Base-by-base conservation (phyloP, 2,888 invertebrate species). In the Tipula unca region DNA sequence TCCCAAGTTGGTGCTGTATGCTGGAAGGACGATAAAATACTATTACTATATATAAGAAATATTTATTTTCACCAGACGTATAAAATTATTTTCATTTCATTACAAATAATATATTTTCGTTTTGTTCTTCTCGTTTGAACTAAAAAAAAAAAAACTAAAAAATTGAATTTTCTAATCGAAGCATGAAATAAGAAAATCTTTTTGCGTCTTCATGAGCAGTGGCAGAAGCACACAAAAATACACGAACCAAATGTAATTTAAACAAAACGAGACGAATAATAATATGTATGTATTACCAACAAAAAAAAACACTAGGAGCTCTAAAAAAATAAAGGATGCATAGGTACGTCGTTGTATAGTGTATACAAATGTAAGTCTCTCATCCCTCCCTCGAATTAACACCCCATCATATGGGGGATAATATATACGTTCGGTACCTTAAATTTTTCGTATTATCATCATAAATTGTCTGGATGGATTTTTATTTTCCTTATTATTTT, bases 401-500 rank as follows among this genome's bases (percentile, higher is more conserved):
- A 69, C 69, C 69, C 69, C 69, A 8, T 69, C 25, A 25, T 69
- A n/a, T n/a, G n/a, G 69, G 69, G 25, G 25, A 8, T n/a, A 54
- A 17, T 48, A 69, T 48, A 17, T 69, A 69, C 69, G 69, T 69
- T 69, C 69, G 69, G 69, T 69, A 69, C 69, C 69, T 69, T 69
- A 69, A 69, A 69, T 69, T 69, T 69, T 69, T 69, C 69, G 69
- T 69, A 69, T 69, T 69, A 69, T 69, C 69, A 69, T 69, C 69
- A 69, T 69, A 69, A 69, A 69, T 69, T 69, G 69, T 69, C 69
- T 69, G 69, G 69, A 69, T 69, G 69, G 69, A 69, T 69, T 69
- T 69, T 69, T 69, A 69, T 48, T 48, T 48, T 48, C 48, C 17
- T 48, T 48, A 48, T 48, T 48, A 48, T 69, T 69, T 69, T 69